phyloP scores from a whole-genome alignment of 2,888 invertebrate genomes.

The Drosophila kokeensis region DNA sequence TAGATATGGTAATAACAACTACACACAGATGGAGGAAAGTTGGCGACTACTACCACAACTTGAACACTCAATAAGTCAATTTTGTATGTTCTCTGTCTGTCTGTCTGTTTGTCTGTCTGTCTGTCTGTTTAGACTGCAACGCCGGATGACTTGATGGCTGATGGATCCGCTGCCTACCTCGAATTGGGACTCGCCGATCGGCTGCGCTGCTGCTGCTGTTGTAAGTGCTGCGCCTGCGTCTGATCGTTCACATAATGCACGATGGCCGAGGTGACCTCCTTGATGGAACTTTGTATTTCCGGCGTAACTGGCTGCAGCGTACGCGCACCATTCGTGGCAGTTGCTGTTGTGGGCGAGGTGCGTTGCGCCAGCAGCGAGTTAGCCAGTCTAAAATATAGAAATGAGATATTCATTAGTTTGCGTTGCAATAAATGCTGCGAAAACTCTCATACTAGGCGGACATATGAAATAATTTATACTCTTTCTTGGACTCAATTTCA shows the following conservation, averaged over 20 bases:
- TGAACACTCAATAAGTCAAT: conserved; percentile 10
- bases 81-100: neutral
- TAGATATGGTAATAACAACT: conserved; percentile 24
- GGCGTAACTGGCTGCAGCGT: conserved; percentile 84
- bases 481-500: neutral
- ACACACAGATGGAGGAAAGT: conserved; percentile 30
- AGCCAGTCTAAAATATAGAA: conserved; percentile 86
- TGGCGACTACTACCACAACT: conserved; percentile 44
- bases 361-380: conserved; percentile 87
- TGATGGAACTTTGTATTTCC: conserved; percentile 94
- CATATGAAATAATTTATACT: neutral
- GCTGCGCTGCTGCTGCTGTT: conserved; percentile 83
- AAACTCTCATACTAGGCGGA: neutral
- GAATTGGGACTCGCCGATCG: conserved; percentile 85
- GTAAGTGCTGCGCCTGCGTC: conserved; percentile 86
- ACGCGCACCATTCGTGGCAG: conserved; percentile 55
- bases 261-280: conserved; percentile 96
- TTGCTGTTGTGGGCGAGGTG: conserved; percentile 56
- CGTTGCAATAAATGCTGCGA: neutral
- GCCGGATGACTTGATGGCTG: neutral
- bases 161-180: conserved; percentile 78
- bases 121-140: neutral
- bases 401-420: neutral
- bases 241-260: conserved; percentile 94
- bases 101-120: conserved; percentile 3